A percentile compares a stretch with the other conserved stretches of the same genome.
phyloP scores from a whole-genome alignment of 2,113 vertebrate species.

The Ochotona princeps region DNA sequence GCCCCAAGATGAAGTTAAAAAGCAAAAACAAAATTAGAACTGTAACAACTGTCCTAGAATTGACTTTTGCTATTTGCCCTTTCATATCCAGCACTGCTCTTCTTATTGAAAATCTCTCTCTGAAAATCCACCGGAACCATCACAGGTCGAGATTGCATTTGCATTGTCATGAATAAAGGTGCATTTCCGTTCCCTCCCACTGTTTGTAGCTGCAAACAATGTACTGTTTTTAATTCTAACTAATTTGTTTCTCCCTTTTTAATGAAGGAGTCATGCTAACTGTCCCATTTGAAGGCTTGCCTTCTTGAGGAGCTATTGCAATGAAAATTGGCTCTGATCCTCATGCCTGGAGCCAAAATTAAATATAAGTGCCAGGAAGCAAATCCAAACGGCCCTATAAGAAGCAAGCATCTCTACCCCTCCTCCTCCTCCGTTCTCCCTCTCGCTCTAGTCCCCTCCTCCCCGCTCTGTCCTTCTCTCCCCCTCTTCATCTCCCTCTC shows the following conservation, averaged over 20 bases:
- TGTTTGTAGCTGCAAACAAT: slow-evolving; percentile 36
- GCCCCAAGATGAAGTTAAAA: background rate
- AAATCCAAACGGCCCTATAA: background rate
- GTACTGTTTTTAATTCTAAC: slow-evolving; percentile 59
- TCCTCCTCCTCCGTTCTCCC: background rate
- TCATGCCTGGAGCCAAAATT: slow-evolving; percentile 14
- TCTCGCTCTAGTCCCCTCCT: background rate
- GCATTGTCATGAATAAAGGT: slow-evolving; percentile 47
- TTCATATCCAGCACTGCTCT: slow-evolving; percentile 1
- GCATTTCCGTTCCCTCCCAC: slow-evolving; percentile 45
- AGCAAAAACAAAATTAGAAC: background rate
- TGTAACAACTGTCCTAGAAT: background rate
- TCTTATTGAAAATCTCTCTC: slow-evolving; percentile 24
- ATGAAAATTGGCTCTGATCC: background rate
- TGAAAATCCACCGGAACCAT: background rate
- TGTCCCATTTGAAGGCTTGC: slow-evolving; percentile 47
- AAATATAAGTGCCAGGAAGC: slow-evolving; percentile 24
- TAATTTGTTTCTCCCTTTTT: slow-evolving; percentile 52
- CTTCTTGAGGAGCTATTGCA: slow-evolving; percentile 10
- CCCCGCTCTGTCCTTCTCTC: no score
- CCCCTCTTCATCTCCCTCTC: background rate
- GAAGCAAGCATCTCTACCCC: background rate
- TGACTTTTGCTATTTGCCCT: background rate
- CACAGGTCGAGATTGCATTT: slow-evolving; percentile 45
- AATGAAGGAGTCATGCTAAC: slow-evolving; percentile 44